Evolutionary conservation across 2,113 vertebrate genomes (phyloP).

Genomic region (Melozone crissalis): DNA sequence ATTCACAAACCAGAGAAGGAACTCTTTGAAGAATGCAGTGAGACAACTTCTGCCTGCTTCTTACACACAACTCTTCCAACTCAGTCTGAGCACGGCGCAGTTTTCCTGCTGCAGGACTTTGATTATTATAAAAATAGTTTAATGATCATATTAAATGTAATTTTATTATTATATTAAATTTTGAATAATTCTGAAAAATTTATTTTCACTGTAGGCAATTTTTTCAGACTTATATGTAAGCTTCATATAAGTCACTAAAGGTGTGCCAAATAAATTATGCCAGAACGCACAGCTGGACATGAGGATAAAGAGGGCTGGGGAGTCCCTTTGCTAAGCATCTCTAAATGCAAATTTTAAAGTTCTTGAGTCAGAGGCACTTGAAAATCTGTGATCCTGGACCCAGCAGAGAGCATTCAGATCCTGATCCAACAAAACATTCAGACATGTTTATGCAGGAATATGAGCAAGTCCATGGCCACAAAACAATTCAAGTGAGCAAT

Average conservation of each 20-base stretch:
- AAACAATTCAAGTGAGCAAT: not conserved
- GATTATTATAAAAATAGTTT: too few species aligned
- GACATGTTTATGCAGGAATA: not conserved
- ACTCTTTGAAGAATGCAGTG: slow-evolving; percentile 21
- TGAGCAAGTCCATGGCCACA: rapidly evolving
- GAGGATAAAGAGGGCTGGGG: not conserved
- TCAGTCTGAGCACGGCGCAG: not conserved
- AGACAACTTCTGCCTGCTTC: slow-evolving; percentile 29
- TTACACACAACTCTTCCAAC: not conserved
- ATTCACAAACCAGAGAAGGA: slow-evolving; percentile 13
- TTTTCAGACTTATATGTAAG: not conserved
- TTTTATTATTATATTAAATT: too few species aligned
- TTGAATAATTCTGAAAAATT: not conserved
- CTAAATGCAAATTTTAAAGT: not conserved
- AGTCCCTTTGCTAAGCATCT: not conserved
- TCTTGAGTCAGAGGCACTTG: not conserved
- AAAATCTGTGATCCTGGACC: not conserved
- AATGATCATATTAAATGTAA: too few species aligned
- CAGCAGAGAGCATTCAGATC: not conserved
- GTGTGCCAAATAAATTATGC: not conserved
- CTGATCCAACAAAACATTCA: not conserved
- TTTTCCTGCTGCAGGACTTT: not conserved
- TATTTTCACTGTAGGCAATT: not conserved
- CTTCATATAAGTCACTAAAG: not conserved
- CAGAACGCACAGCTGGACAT: not conserved